Percentiles rank a stretch among this genome's conserved stretches.
Conservation (phyloP, 1,140 invertebrate genomes). For the Papilio dardanus region DNA sequence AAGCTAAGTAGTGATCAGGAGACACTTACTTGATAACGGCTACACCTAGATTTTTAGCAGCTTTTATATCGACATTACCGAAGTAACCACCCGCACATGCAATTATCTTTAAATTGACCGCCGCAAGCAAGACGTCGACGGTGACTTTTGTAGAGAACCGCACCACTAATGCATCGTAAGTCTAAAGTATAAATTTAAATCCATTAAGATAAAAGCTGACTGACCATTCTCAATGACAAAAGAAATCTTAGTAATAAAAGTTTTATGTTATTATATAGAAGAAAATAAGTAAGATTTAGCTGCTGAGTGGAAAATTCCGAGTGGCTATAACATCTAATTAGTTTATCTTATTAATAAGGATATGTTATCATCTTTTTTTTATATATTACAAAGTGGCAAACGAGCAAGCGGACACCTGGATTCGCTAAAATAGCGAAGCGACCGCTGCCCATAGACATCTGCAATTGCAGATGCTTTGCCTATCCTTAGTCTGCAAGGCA, state of each 20-base stretch:
- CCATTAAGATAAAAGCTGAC: neutral
- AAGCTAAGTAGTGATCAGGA: too few species aligned
- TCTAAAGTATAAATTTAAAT: neutral
- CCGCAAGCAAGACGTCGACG: neutral
- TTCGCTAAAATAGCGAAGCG: too few species aligned
- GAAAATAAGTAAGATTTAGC: too few species aligned
- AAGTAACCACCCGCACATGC: neutral
- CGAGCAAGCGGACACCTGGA: too few species aligned
- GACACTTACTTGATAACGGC: neutral
- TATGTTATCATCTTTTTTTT: too few species aligned
- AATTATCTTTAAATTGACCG: neutral
- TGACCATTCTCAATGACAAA: neutral
- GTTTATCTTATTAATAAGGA: too few species aligned
- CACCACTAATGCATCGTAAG: conserved; percentile 4
- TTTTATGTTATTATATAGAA: neutral
- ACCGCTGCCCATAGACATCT: too few species aligned
- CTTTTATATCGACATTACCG: neutral
- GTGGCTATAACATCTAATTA: too few species aligned
- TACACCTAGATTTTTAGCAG: neutral
- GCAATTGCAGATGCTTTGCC: too few species aligned
- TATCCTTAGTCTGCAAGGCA: too few species aligned
- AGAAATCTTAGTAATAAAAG: neutral
- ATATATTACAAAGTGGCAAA: too few species aligned
- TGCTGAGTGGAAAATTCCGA: too few species aligned
- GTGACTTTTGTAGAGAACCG: neutral